These are phyloP conservation scores for Salvelinus fontinalis DNA, from an alignment of 2,113 vertebrate species.

Conservation along the genomic window DNA sequence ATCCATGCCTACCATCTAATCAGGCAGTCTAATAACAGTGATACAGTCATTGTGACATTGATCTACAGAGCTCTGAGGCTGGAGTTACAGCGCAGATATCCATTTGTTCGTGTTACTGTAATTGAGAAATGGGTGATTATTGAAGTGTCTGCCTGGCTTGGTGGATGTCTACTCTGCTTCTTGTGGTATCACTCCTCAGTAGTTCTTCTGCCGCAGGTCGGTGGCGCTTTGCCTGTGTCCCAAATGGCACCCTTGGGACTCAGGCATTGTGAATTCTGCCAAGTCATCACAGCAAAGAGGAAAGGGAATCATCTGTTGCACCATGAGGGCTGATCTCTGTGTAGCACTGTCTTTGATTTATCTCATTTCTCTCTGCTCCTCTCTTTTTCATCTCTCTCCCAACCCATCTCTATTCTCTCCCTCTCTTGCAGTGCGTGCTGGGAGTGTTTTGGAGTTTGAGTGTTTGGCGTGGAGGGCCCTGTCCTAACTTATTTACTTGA, in stretches of 20 bases:
- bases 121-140: neutral
- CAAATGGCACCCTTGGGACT: too few species aligned
- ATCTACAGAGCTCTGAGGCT: neutral
- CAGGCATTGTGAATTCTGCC: neutral
- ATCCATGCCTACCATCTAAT: neutral
- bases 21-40: neutral
- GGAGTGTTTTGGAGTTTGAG: too few species aligned
- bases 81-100: neutral
- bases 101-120: neutral
- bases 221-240: too few species aligned
- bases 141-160: neutral
- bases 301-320: neutral
- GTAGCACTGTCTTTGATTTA: neutral
- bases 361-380: neutral
- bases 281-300: neutral
- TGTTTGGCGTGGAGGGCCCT: too few species aligned
- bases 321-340: neutral
- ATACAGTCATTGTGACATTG: neutral
- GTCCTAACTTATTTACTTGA: too few species aligned
- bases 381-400: slow-evolving; percentile 1
- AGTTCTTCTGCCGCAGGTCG: neutral
- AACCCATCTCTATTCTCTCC: neutral
- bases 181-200: neutral
- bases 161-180: neutral
- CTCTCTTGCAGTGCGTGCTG: too few species aligned